A percentile compares a stretch with the other conserved stretches of the same genome.
Conservation (phyloP, 2,888 invertebrate species). For the Adineta ricciae region DNA sequence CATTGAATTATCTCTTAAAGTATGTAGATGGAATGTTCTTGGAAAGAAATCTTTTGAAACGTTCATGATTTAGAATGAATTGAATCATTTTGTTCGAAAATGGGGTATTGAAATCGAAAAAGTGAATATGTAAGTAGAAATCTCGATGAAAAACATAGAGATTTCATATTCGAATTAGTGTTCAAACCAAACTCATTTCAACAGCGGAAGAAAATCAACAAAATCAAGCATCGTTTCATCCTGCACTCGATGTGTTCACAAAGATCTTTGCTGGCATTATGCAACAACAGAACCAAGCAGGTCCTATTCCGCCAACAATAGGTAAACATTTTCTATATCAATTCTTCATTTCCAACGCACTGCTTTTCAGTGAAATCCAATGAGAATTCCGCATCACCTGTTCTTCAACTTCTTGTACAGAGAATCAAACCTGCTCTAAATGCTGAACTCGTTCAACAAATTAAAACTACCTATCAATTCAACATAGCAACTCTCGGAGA, state of each 20-base stretch:
- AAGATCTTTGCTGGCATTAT: conserved; percentile 5
- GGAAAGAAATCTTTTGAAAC: neutral
- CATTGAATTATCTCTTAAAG: neutral
- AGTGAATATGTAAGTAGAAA: neutral
- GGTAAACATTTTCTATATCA: neutral
- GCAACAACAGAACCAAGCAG: neutral
- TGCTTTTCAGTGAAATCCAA: neutral
- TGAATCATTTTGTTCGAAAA: neutral
- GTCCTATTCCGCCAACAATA: neutral
- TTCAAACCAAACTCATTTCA: neutral
- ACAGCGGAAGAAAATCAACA: conserved; percentile 1
- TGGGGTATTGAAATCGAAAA: conserved; percentile 3
- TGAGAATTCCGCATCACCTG: neutral
- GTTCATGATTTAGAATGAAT: neutral
- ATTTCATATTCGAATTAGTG: neutral
- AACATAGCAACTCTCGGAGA: neutral
- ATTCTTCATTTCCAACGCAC: neutral
- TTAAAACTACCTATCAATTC: neutral
- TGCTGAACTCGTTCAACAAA: conserved; percentile 15
- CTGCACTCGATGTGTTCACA: neutral
- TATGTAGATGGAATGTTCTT: neutral
- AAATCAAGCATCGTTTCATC: neutral
- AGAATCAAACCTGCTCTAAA: neutral
- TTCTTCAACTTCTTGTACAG: neutral
- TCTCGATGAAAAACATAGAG: neutral